Evolutionary conservation across 2,797 vertebrate species (phyloP).

Genomic region (Lepidocolaptes lacrymiger): DNA sequence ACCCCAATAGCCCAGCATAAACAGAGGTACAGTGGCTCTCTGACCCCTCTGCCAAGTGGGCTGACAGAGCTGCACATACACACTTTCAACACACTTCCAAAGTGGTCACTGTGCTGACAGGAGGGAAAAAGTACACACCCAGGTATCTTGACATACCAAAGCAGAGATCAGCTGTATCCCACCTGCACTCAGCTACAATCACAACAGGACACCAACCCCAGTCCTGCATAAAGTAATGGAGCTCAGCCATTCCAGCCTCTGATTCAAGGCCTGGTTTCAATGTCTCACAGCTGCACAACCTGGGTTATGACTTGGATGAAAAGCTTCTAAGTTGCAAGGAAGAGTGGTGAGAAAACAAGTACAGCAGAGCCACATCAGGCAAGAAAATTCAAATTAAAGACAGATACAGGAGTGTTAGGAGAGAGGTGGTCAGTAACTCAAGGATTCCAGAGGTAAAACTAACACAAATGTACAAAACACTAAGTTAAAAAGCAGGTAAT

Average conservation of each 20-base stretch:
- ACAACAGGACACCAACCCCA: not conserved
- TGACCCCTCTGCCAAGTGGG: not conserved
- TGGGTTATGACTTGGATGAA: not conserved
- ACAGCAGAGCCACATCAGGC: not conserved
- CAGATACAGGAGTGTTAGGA: not conserved
- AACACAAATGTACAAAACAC: not conserved
- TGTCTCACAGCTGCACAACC: fast-evolving
- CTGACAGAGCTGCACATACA: not conserved
- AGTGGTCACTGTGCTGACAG: not conserved
- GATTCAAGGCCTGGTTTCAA: not conserved
- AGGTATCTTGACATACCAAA: not conserved
- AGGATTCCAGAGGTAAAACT: not conserved
- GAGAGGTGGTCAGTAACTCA: not conserved
- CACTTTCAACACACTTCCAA: not conserved
- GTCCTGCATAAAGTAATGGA: not conserved
- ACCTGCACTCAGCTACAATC: not conserved
- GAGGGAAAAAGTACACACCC: not conserved
- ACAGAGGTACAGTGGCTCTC: not conserved
- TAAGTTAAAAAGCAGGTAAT: not conserved
- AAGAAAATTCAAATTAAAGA: not conserved
- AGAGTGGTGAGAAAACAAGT: not conserved
- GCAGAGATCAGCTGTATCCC: not conserved
- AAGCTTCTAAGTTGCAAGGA: not conserved
- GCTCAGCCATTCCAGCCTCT: not conserved
- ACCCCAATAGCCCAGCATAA: not conserved